Evolutionary conservation across 2,797 vertebrate species (phyloP), one percentile per base, ranked within the genome.

Genomic region (Cetoscarus ocellatus): DNA sequence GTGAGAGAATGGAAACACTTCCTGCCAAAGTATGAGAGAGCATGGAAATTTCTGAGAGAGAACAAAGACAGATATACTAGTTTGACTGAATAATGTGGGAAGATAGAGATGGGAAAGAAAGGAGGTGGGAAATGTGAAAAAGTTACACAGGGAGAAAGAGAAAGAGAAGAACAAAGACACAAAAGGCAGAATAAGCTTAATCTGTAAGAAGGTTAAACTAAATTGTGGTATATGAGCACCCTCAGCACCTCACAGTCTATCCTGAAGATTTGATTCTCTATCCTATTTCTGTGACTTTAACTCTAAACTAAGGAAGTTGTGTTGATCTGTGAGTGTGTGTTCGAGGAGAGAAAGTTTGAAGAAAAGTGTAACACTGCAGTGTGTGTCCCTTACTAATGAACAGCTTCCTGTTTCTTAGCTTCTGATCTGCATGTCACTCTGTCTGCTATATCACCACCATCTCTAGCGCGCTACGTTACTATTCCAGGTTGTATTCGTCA

Each of bases 1-100:
- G 55, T 75, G 79, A 75, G 61, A 54, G 63, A 83, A 75, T 71
- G 80, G 79, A 79, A 86, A 83, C 76, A 51, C 42, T 39, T 7
- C 38, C 54, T 57, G 76, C 80, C 82, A 85, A 79, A 56, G 55
- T 77, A 56, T 74, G 67, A 81, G 61, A 54, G 59, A 75, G 49
- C 40, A 73, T 60, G 77, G 75, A 77, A 68, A 80, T 75, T 74
- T 77, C 52, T 39, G 53, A 68, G 57, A 67, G 73, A 67, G 17
- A 70, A 10, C 2, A 8, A 59, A 52, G 14, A 52, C 15, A 77
- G 47, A 49, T 14, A 8, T 5, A 17, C n/a, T 2, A 50, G 56
- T 64, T 69, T 50, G 67, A 71, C 52, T 17, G 19, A 67, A 55
- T 52, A 42, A 67, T 53, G 51, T 36, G 34, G 42, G 18, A 34